phyloP scores from a whole-genome alignment of 2,888 invertebrate genomes.

The Furcula furcula region DNA sequence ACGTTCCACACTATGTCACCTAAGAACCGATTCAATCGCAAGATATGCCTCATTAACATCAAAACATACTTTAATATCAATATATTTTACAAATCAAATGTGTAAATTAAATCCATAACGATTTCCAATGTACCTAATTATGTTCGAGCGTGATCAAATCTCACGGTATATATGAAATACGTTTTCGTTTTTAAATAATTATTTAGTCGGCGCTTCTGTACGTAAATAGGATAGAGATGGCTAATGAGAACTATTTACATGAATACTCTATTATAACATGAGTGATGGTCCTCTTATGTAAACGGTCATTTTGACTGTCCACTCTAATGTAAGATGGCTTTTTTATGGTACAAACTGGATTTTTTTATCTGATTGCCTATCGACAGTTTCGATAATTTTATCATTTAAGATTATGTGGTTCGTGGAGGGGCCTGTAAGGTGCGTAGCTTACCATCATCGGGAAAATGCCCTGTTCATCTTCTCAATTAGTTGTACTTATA shows the following conservation, averaged over 20 bases:
- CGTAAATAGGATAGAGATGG: slow-evolving; percentile 53
- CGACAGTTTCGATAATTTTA: slow-evolving; percentile 49
- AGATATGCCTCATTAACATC: slow-evolving; percentile 7
- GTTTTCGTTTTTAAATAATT: slow-evolving; percentile 32
- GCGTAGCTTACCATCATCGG: too few species aligned
- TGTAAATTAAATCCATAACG: slow-evolving; percentile 19
- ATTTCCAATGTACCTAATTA: slow-evolving; percentile 3
- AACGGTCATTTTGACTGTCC: slow-evolving; percentile 49
- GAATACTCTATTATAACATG: slow-evolving; percentile 64
- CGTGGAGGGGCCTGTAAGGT: too few species aligned
- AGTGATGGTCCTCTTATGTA: slow-evolving; percentile 57
- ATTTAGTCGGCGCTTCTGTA: slow-evolving; percentile 38
- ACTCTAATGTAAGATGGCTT: slow-evolving; percentile 43
- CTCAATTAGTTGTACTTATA: too few species aligned
- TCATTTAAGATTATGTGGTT: slow-evolving; percentile 33
- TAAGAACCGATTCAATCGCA: background rate
- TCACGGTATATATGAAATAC: slow-evolving; percentile 27
- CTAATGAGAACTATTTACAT: slow-evolving; percentile 72
- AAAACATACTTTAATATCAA: slow-evolving; percentile 13
- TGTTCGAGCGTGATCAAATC: slow-evolving; percentile 15
- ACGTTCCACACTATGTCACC: background rate
- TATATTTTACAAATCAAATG: slow-evolving; percentile 12
- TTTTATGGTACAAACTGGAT: slow-evolving; percentile 54
- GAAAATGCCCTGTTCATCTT: too few species aligned
- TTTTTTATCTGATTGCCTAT: slow-evolving; percentile 53